phyloP scores from a whole-genome alignment of 2,797 vertebrate genomes.

The Anomalospiza imberbis region DNA sequence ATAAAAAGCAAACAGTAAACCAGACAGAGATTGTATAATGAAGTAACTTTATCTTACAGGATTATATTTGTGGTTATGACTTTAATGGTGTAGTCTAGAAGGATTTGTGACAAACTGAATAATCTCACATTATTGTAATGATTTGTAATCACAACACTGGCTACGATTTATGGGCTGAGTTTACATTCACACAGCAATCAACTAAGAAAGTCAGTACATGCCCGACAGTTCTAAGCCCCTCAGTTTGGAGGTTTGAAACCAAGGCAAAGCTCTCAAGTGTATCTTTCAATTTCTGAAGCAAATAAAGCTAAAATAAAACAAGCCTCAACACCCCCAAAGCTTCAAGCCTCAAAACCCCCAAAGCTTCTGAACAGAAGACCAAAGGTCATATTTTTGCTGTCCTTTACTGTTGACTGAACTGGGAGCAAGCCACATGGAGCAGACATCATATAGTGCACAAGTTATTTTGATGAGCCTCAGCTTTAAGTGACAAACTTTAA shows the following conservation, averaged over 20 bases:
- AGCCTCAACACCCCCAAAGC: background rate
- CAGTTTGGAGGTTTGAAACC: background rate
- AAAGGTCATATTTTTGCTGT: background rate
- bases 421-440: background rate
- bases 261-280: background rate
- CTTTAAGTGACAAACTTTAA: background rate
- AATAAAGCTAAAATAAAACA: background rate
- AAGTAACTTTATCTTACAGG: conserved; percentile 55
- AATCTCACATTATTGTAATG: conserved; percentile 48
- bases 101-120: conserved; percentile 58
- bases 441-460: background rate
- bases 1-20: conserved; percentile 58
- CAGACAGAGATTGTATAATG: conserved; percentile 31
- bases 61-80: conserved; percentile 56
- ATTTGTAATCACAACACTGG: conserved; percentile 48
- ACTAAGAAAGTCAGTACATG: background rate
- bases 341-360: no score
- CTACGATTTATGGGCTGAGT: conserved; percentile 18
- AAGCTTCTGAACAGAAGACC: background rate
- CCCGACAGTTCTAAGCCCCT: background rate
- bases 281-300: background rate
- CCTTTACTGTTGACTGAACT: background rate
- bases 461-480: background rate
- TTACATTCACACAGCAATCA: conserved; percentile 28
- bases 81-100: conserved; percentile 48